phyloP scores from a whole-genome alignment of 1,140 invertebrate genomes.

The Aphidius gifuensis region DNA sequence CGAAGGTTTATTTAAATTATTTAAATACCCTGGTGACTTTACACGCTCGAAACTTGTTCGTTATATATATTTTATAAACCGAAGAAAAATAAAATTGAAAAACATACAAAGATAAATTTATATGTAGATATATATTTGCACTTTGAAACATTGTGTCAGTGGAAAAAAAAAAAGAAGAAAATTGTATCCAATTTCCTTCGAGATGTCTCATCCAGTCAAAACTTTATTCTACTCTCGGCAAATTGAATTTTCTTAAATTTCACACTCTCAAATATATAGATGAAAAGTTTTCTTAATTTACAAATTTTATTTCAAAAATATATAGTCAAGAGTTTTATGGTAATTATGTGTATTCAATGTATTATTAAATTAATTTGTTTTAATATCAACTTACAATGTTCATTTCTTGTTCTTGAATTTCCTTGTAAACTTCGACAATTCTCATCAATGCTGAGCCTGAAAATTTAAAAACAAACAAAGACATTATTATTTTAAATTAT shows the following conservation, averaged over 20 bases:
- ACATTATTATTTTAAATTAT: background rate
- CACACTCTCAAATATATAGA: background rate
- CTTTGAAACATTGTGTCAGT: background rate
- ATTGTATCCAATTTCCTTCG: slow-evolving; percentile 3
- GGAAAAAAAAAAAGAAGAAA: background rate
- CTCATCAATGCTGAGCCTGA: slow-evolving; percentile 85
- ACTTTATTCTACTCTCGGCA: slow-evolving; percentile 6
- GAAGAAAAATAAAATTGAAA: no score
- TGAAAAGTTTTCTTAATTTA: no score
- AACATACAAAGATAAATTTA: background rate
- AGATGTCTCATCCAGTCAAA: background rate
- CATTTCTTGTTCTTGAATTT: slow-evolving; percentile 89
- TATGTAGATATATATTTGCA: background rate
- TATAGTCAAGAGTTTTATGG: no score
- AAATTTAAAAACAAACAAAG: slow-evolving; percentile 51
- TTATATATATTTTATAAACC: background rate
- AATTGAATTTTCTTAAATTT: slow-evolving; percentile 9
- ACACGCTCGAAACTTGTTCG: slow-evolving; percentile 10
- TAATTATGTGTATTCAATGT: no score
- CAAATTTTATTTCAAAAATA: no score
- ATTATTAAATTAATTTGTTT: background rate
- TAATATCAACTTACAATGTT: slow-evolving; percentile 77
- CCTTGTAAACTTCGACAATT: slow-evolving; percentile 87
- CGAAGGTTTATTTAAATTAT: slow-evolving; percentile 44
- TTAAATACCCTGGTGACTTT: slow-evolving; percentile 29